These are phyloP conservation scores for Gymnosoma rotundatum DNA, from an alignment of 2,888 invertebrate genomes.

Conservation along the genomic window DNA sequence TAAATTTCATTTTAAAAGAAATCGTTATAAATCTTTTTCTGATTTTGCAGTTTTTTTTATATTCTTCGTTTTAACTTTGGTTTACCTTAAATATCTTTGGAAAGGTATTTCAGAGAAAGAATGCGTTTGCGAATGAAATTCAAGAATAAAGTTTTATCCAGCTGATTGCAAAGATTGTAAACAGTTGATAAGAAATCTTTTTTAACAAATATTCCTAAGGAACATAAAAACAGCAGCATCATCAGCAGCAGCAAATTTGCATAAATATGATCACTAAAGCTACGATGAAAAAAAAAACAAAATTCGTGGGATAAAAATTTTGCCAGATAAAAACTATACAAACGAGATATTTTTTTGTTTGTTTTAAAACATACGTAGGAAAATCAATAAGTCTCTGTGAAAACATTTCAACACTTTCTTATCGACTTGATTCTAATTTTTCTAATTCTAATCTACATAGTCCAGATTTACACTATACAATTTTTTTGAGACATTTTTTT, in stretches of 20 bases:
- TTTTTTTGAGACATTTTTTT: too few relatives aligned
- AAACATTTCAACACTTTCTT: too few relatives aligned
- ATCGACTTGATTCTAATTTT: too few relatives aligned
- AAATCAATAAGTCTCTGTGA: too few relatives aligned
- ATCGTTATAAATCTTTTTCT: conserved; percentile 73
- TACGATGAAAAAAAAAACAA: conserved; percentile 14
- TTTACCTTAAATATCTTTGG: conserved; percentile 52
- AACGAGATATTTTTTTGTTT: background rate
- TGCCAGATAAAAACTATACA: conserved; percentile 20
- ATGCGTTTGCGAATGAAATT: conserved; percentile 65
- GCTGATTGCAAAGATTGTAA: conserved; percentile 72
- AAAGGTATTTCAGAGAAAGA: conserved; percentile 58
- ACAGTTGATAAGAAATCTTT: conserved; percentile 71
- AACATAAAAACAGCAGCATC: conserved; percentile 56
- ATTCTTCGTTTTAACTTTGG: background rate
- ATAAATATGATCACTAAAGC: conserved; percentile 68
- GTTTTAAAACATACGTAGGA: too few relatives aligned
- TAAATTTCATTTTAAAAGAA: conserved; percentile 69
- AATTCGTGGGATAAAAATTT: conserved; percentile 70
- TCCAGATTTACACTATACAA: too few relatives aligned
- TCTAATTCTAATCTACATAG: too few relatives aligned
- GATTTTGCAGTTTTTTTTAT: conserved; percentile 27
- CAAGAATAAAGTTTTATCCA: conserved; percentile 69
- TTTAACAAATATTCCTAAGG: conserved; percentile 49
- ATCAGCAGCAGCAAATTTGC: conserved; percentile 64